These are phyloP conservation scores for Amphiprion clarkii DNA, from an alignment of 2,797 vertebrate species.

Conservation along the genomic window DNA sequence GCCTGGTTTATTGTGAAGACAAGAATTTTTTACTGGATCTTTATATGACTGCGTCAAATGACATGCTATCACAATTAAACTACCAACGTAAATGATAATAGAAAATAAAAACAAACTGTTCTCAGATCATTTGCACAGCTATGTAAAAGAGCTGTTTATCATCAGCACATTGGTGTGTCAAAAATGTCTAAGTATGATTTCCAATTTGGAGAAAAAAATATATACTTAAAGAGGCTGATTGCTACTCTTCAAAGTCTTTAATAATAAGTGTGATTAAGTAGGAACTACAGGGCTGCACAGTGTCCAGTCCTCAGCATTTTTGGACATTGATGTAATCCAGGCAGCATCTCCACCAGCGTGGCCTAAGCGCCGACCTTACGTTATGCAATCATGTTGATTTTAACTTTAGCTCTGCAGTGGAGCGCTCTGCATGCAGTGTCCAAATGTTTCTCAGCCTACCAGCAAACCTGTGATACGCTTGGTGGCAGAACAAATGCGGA, in stretches of 20 bases:
- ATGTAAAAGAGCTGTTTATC: not conserved
- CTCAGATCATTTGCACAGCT: not conserved
- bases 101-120: no score
- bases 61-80: no score
- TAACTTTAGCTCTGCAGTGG: conserved; percentile 31
- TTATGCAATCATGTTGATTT: conserved; percentile 52
- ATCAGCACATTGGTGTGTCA: not conserved
- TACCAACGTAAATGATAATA: no score
- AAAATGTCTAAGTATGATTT: conserved; percentile 6
- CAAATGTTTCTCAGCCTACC: conserved; percentile 24
- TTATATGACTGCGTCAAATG: no score
- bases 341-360: conserved; percentile 32
- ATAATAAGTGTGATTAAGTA: not conserved
- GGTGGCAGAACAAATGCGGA: not conserved
- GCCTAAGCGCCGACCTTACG: conserved; percentile 21
- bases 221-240: conserved; percentile 6
- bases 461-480: conserved; percentile 16
- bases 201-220: not conserved
- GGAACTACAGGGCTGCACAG: not conserved
- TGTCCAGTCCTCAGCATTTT: conserved; percentile 38
- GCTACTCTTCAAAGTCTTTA: not conserved
- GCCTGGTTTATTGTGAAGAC: no score
- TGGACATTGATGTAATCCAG: conserved; percentile 44
- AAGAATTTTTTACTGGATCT: no score
- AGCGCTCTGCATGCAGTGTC: conserved; percentile 25